Conservation (phyloP, 2,888 invertebrate species). For the Aleiodes leptofemur region DNA sequence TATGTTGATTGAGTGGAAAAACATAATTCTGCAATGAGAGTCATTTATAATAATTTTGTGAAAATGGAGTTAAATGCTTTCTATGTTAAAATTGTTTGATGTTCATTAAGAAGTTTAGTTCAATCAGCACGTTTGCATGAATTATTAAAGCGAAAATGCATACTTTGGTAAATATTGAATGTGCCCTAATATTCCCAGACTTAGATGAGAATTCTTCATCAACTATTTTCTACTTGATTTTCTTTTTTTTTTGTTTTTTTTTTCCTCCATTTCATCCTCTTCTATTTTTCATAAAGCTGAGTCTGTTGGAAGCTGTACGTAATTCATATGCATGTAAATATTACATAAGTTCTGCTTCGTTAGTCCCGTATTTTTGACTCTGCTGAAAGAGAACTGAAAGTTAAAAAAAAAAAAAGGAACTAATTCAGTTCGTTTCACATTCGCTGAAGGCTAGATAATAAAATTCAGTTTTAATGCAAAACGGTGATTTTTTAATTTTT, state of each 20-base stretch:
- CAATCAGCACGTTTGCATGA: too few species aligned
- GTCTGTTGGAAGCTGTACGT: constrained; percentile 27
- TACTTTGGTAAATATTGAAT: constrained; percentile 24
- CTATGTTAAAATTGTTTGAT: not conserved
- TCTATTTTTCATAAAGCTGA: constrained; percentile 11
- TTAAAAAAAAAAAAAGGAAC: not conserved
- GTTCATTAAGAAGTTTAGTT: not conserved
- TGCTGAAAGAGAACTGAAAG: not conserved
- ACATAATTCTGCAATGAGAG: not conserved
- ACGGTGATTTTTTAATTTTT: not conserved
- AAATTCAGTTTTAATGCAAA: not conserved
- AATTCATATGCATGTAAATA: constrained; percentile 33
- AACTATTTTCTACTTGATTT: not conserved
- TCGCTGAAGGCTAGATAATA: constrained; percentile 5
- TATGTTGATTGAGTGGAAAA: not conserved
- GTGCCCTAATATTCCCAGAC: constrained; percentile 14
- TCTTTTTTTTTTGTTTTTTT: not conserved
- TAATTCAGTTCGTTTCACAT: constrained; percentile 18
- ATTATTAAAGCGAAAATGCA: too few species aligned
- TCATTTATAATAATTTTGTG: not conserved
- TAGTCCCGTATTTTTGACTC: constrained; percentile 23
- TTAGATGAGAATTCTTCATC: constrained; percentile 4
- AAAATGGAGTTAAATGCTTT: not conserved
- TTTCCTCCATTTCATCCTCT: constrained; percentile 2
- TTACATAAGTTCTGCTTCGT: constrained; percentile 21